Evolutionary conservation across 2,797 vertebrate species (phyloP).

Genomic region (Sebastes trivittatus): DNA sequence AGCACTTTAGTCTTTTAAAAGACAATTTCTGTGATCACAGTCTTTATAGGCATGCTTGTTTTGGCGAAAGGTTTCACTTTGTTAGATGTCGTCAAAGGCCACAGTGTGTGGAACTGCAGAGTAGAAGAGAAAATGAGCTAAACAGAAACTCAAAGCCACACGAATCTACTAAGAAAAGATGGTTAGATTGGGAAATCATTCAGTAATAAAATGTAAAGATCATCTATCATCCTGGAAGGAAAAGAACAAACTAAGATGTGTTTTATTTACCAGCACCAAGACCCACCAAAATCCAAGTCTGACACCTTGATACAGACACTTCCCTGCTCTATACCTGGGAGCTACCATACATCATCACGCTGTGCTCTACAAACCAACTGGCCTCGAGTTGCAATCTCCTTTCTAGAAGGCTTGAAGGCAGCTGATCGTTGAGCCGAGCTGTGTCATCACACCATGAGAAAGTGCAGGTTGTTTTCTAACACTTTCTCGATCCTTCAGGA

Average conservation of each 20-base stretch:
- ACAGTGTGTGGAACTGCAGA: background rate
- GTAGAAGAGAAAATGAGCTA: background rate
- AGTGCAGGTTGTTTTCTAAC: constrained; percentile 55
- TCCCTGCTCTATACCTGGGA: constrained; percentile 6
- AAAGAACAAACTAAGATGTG: background rate
- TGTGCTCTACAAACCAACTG: constrained; percentile 13
- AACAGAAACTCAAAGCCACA: background rate
- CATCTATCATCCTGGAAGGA: background rate
- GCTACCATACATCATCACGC: constrained; percentile 11
- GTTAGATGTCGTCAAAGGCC: constrained; percentile 19
- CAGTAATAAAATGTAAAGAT: background rate
- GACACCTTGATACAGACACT: constrained; percentile 3
- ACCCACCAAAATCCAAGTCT: constrained; percentile 16
- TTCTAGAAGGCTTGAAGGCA: constrained; percentile 37
- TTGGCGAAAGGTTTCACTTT: constrained; percentile 21
- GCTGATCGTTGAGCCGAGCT: constrained; percentile 7
- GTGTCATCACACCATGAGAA: constrained; percentile 31
- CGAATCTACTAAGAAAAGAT: background rate
- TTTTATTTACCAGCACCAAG: background rate
- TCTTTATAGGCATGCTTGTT: background rate
- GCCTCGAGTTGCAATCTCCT: constrained; percentile 43
- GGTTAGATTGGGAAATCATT: background rate
- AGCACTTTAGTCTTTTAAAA: constrained; percentile 24
- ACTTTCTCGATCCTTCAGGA: constrained; percentile 38
- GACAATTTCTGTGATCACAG: background rate